Evolutionary conservation across 1,140 invertebrate species (phyloP).

Genomic region (Heliconius hewitsoni): DNA sequence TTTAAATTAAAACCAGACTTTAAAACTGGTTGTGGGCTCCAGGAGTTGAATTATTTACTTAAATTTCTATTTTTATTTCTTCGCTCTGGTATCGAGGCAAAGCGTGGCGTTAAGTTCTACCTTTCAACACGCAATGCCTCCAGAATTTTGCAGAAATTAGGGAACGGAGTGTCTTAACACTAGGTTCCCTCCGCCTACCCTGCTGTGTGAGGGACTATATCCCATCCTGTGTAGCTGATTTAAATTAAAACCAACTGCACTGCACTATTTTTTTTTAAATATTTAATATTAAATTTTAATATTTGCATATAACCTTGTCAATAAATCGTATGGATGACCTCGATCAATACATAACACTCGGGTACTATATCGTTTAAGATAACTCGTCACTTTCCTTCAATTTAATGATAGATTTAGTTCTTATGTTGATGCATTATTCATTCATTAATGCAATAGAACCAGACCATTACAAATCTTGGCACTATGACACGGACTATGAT

Average conservation of each 20-base stretch:
- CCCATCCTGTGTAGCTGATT: too few species aligned
- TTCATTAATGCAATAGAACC: constrained; percentile 24
- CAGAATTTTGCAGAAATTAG: too few species aligned
- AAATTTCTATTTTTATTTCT: too few species aligned
- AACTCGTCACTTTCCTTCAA: not conserved
- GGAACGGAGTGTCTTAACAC: too few species aligned
- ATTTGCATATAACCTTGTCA: not conserved
- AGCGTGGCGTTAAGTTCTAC: too few species aligned
- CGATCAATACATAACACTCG: not conserved
- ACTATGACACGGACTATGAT: constrained; percentile 5
- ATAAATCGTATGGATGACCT: not conserved
- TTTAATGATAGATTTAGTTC: not conserved
- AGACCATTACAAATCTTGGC: constrained; percentile 28
- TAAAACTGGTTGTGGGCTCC: too few species aligned
- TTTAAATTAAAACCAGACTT: not conserved
- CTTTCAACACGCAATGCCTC: too few species aligned
- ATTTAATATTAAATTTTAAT: not conserved
- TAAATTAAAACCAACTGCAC: too few species aligned
- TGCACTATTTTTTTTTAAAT: not conserved
- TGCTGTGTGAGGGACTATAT: too few species aligned
- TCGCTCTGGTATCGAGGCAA: too few species aligned
- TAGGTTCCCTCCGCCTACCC: too few species aligned
- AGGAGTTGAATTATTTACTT: too few species aligned
- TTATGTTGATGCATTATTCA: constrained; percentile 1
- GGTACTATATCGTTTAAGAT: not conserved